Base-by-base conservation (phyloP, 2,888 invertebrate species). In the Drosophila greeni region DNA sequence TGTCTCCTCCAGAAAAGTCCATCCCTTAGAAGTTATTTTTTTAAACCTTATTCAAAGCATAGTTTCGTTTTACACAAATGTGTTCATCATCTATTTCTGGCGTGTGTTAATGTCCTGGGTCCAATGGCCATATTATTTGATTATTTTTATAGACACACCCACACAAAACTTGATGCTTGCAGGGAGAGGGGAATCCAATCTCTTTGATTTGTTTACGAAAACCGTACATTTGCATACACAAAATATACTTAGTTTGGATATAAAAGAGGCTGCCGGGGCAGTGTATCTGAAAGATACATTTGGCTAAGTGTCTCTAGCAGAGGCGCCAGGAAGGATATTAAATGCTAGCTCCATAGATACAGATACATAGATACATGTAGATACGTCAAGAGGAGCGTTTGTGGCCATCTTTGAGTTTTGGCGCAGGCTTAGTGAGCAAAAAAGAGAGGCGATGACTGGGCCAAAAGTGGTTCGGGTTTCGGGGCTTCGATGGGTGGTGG, bases 381-480 rank as follows among this genome's bases (percentile, higher is more conserved):
- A 37, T 40, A 45, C 40, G 42, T 26, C 16, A 18, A 20, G 29
- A 31, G 57, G 66, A 80, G 84, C 78, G 51, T 72, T 75, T 85
- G 45, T 47, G 73, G 84, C 84, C 84, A 78, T 85, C 82, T 81
- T 81, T 85, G 85, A 84, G 59, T 82, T 85, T 84, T 82, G 82
- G 79, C 79, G 66, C 69, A 75, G 82, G 67, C 75, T 81, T 70
- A 71, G 64, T 72, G 84, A 57, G 70, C 49, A 72, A 81, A 58
- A 60, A 60, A 33, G 59, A 65, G 59, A 43, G 42, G 43, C 43
- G 62, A 57, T 45, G 57, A 67, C 66, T 59, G 45, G 66, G 26
- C 68, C 20, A 24, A 49, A 51, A 47, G 40, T 52, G 61, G 66
- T 20, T 52, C 20, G 34, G 14, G 42, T 5, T 16, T 33, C 24